These are phyloP conservation scores for Brassicogethes aeneus DNA, from an alignment of 2,888 invertebrate species.

Conservation along the genomic window DNA sequence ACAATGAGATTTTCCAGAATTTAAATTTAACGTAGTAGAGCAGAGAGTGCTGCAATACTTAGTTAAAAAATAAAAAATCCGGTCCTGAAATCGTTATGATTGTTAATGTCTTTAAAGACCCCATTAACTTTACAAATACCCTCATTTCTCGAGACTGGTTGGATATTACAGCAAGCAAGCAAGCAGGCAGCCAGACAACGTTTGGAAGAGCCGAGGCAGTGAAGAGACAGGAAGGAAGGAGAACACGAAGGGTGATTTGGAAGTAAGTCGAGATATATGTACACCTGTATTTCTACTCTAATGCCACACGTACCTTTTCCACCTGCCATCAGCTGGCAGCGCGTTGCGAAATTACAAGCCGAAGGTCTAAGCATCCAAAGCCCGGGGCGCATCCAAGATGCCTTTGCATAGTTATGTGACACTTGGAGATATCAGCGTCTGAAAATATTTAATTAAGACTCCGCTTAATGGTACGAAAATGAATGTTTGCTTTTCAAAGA, in stretches of 20 bases:
- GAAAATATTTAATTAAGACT: constrained; percentile 44
- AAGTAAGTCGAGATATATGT: constrained; percentile 9
- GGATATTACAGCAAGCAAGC: constrained; percentile 9
- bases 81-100: constrained; percentile 4
- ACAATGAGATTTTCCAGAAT: no score
- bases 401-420: constrained; percentile 42
- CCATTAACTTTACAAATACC: constrained; percentile 10
- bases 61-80: no score
- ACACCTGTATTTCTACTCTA: constrained; percentile 11
- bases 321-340: constrained; percentile 17
- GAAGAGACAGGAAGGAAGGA: background rate
- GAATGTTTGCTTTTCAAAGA: constrained; percentile 32
- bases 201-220: no score
- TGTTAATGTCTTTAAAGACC: constrained; percentile 10
- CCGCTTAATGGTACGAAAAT: constrained; percentile 35
- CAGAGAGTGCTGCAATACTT: no score
- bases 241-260: background rate
- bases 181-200: no score
- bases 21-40: no score
- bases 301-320: constrained; percentile 19
- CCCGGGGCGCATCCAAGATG: constrained; percentile 11
- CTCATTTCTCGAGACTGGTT: constrained; percentile 7
- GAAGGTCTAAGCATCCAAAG: background rate
- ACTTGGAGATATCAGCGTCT: constrained; percentile 41
- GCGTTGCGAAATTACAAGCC: constrained; percentile 1